Conservation (phyloP, 1,140 invertebrate genomes). For the Drosophila teissieri region DNA sequence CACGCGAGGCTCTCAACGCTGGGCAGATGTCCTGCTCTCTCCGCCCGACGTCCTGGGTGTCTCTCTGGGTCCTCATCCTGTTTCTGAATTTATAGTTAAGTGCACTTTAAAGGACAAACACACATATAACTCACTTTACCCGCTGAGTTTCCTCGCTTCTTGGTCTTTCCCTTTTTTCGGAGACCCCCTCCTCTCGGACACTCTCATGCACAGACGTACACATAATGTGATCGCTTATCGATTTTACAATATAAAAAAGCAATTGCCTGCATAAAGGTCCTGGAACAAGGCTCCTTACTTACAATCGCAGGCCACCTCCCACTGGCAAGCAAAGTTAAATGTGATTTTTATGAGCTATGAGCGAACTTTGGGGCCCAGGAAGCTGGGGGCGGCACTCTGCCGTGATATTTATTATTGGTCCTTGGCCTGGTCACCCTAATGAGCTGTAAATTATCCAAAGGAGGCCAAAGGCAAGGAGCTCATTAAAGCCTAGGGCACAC, state of each 20-base stretch:
- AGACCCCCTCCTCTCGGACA: constrained; percentile 11
- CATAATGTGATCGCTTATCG: constrained; percentile 83
- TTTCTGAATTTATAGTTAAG: constrained; percentile 79
- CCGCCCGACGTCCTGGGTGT: constrained; percentile 9
- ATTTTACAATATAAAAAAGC: constrained; percentile 83
- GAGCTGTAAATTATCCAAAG: constrained; percentile 52
- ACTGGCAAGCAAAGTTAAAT: constrained; percentile 63
- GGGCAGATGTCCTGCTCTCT: constrained; percentile 56
- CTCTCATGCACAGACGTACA: constrained; percentile 34
- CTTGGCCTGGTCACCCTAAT: constrained; percentile 46
- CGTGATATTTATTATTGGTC: constrained; percentile 51
- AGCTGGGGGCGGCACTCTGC: constrained; percentile 1
- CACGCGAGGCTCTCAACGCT: constrained; percentile 63
- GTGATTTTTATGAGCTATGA: constrained; percentile 77
- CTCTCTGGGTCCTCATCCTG: constrained; percentile 41
- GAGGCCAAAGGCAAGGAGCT: constrained; percentile 21
- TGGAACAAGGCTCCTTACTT: constrained; percentile 4
- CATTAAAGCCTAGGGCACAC: constrained; percentile 21
- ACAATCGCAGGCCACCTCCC: constrained; percentile 17
- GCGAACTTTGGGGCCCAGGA: constrained; percentile 11
- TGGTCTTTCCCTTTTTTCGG: constrained; percentile 11
- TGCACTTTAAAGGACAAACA: constrained; percentile 83
- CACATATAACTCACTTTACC: constrained; percentile 78
- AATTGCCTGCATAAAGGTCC: constrained; percentile 74
- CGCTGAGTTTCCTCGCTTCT: constrained; percentile 58